Evolutionary conservation across 1,140 invertebrate species (phyloP), one percentile per base, ranked within the genome.

Genomic region (Drosophila funebris): DNA sequence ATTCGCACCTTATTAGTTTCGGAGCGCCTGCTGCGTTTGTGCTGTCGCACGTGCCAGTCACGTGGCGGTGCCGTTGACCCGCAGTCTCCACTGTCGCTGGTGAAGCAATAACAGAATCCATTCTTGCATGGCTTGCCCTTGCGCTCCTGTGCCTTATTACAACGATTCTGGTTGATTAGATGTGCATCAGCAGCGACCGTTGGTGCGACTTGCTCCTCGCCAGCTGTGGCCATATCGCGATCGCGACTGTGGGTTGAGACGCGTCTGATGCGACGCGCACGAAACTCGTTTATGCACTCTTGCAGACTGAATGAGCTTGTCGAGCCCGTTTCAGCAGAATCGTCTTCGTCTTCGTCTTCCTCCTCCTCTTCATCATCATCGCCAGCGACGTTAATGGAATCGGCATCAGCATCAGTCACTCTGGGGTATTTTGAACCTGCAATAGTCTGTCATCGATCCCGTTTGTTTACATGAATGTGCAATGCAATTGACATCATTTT

Each of bases 21-120:
- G 13, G 78, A 62, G 3, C 85, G 78, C 73, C 76, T 83, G 64
- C 77, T 90, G 48, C 85, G 84, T 29, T 83, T 63, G 1, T 72
- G 56, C 3, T 87, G 58, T 0, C 90, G 85, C 78, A 87, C 78
- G 78, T 90, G 84, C 52, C 53, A 67, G 54, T 75, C 84, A 76
- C 89, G 89, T 83, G 89, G 53, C 73, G 76, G 61, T 2, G 72
- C 84, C 9, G 56, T 61, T 2, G 82, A 87, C 4, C 36, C 83
- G n/a, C 83, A 88, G 22, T 91, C 90, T 0, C 90, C 90, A 29
- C 90, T 91, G 68, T 91, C 90, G 44, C 90, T 91, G 41, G 85
- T 91, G 48, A 91, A 91, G 71, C 90, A 91, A 50, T 91, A 91
- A 20, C 90, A 91, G 52, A 91, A 91, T 4, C 90, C 90, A 43